phyloP scores from a whole-genome alignment of 2,113 vertebrate genomes.

The Neodon shergylaensis region DNA sequence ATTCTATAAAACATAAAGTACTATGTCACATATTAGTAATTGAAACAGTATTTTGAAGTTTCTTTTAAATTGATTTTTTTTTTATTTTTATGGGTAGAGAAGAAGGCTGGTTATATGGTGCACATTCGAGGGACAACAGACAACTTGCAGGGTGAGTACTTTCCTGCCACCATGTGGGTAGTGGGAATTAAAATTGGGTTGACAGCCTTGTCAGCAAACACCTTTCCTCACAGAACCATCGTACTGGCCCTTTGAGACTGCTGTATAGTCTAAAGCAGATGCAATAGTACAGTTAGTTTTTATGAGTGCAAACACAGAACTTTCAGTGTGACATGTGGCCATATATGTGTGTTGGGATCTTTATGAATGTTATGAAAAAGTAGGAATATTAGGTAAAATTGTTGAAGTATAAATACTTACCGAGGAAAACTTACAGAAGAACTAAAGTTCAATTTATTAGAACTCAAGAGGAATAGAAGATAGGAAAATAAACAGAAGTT shows the following conservation, averaged over 20 bases:
- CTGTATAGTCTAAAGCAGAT: neutral
- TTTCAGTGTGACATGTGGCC: neutral
- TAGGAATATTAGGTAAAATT: neutral
- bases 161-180: neutral
- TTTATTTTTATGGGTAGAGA: neutral
- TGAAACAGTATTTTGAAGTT: neutral
- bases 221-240: neutral
- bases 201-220: neutral
- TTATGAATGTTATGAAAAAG: neutral
- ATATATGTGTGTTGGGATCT: neutral
- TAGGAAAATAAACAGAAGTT: neutral
- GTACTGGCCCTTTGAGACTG: neutral
- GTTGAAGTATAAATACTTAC: neutral
- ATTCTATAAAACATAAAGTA: slow-evolving; percentile 10
- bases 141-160: no score
- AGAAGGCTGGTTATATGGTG: no score
- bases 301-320: neutral
- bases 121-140: no score
- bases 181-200: no score
- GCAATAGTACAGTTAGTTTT: neutral
- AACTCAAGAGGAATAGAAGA: neutral
- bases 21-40: neutral
- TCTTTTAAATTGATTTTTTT: neutral
- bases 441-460: neutral
- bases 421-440: neutral